Evolutionary conservation across 1,140 invertebrate genomes (phyloP).

Genomic region (Zaprionus ghesquierei): DNA sequence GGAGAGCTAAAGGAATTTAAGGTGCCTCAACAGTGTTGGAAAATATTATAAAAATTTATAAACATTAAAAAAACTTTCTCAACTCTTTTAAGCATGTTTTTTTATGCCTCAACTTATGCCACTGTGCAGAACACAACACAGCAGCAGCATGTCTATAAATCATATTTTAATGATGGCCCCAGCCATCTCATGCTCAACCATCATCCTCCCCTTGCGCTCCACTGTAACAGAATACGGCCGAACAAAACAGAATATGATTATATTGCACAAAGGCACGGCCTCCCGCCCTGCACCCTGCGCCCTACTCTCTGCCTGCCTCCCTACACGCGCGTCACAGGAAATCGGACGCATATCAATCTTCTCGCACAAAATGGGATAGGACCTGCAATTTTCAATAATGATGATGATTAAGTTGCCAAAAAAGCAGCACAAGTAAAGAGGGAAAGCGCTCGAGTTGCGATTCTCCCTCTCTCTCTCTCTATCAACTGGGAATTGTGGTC

Average conservation of each 20-base stretch:
- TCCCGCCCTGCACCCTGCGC: neutral
- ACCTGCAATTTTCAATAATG: conserved; percentile 34
- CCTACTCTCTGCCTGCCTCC: neutral
- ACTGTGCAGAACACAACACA: neutral
- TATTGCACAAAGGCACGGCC: conserved; percentile 15
- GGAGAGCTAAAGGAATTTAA: neutral
- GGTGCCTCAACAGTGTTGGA: neutral
- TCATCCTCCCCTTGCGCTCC: neutral
- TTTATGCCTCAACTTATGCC: neutral
- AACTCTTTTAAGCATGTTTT: neutral
- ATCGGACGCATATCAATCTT: conserved; percentile 59
- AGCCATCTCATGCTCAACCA: neutral
- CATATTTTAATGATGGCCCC: conserved; percentile 74
- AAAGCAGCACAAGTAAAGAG: neutral
- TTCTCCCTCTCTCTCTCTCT: neutral
- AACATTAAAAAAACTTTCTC: neutral
- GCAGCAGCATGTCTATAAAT: conserved; percentile 54
- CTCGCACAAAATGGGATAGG: conserved; percentile 1
- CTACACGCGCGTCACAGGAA: conserved; percentile 37
- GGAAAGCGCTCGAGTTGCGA: neutral
- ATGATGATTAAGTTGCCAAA: conserved; percentile 37
- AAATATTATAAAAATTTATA: neutral
- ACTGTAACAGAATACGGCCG: conserved; percentile 59
- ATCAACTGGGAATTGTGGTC: neutral
- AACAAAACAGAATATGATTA: conserved; percentile 32